phyloP scores from a whole-genome alignment of 2,797 vertebrate genomes.

The Lepidocolaptes lacrymiger region DNA sequence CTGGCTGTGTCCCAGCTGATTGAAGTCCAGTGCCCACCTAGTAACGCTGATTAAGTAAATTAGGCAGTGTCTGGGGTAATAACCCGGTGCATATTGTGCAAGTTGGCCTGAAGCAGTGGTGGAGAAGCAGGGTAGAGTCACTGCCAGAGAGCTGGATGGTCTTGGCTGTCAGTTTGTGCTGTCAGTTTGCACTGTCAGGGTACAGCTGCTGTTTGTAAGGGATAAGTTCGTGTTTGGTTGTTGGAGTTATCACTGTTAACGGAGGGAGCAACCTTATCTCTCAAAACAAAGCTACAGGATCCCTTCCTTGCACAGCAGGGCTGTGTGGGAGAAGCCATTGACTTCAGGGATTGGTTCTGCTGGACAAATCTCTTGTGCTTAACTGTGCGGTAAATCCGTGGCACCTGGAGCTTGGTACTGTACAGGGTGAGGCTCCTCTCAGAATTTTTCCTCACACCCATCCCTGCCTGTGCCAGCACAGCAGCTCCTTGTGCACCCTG shows the following conservation, averaged over 20 bases:
- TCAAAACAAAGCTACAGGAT: background rate
- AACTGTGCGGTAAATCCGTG: background rate
- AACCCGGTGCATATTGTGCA: rapidly evolving
- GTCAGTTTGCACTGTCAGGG: background rate
- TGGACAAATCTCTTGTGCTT: background rate
- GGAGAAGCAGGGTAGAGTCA: background rate
- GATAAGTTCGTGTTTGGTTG: background rate
- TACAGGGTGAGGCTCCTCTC: background rate
- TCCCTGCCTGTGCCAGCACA: background rate
- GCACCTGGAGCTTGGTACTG: background rate
- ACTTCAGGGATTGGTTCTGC: background rate
- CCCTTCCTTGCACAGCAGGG: background rate
- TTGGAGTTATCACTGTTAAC: background rate
- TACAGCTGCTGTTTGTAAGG: background rate
- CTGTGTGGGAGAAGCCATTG: rapidly evolving
- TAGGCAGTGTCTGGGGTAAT: background rate
- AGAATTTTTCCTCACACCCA: background rate
- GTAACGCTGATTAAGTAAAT: background rate
- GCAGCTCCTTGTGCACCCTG: background rate
- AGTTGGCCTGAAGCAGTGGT: background rate
- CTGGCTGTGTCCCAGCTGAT: background rate
- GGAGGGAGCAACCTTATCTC: rapidly evolving
- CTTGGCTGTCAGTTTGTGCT: background rate
- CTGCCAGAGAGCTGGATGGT: background rate
- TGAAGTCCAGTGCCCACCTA: background rate